A percentile compares a stretch with the other conserved stretches of the same genome.
phyloP scores from a whole-genome alignment of 2,888 invertebrate species.

The Cetonia aurata region DNA sequence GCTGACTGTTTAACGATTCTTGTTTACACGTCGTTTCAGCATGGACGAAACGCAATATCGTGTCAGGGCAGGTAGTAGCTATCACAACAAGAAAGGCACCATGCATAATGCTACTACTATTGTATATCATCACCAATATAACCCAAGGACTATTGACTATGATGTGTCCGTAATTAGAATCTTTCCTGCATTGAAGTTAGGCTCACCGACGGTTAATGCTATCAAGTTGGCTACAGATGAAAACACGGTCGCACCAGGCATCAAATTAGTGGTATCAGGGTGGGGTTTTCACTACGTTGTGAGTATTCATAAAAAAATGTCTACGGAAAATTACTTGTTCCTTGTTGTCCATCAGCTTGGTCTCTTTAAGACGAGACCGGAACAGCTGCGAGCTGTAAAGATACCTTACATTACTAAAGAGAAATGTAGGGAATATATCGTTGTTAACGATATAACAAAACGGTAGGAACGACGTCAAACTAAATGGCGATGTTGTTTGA shows the following conservation, averaged over 20 bases:
- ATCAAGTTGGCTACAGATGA: slow-evolving; percentile 41
- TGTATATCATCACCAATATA: slow-evolving; percentile 55
- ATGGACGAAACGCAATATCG: background rate
- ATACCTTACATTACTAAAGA: slow-evolving; percentile 46
- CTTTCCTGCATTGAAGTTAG: slow-evolving; percentile 40
- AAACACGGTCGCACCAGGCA: slow-evolving; percentile 41
- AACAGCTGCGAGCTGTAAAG: slow-evolving; percentile 42
- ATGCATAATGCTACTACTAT: slow-evolving; percentile 48
- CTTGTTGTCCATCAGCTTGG: slow-evolving; percentile 21
- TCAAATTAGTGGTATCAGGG: slow-evolving; percentile 48
- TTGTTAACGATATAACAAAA: slow-evolving; percentile 19
- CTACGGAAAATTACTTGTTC: background rate
- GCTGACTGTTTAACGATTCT: no score
- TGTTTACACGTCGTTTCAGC: background rate
- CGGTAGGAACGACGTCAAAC: slow-evolving; percentile 4
- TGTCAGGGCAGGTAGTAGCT: slow-evolving; percentile 53
- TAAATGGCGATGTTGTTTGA: background rate
- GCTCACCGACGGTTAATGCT: slow-evolving; percentile 29
- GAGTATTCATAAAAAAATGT: background rate
- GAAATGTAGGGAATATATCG: slow-evolving; percentile 39
- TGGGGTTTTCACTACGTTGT: slow-evolving; percentile 49
- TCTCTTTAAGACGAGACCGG: slow-evolving; percentile 24
- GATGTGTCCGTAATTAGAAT: slow-evolving; percentile 59
- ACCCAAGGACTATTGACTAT: slow-evolving; percentile 54
- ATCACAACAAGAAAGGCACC: slow-evolving; percentile 49